These are phyloP conservation scores for Drosophila paranaensis DNA, from an alignment of 2,888 invertebrate species.

Conservation along the genomic window DNA sequence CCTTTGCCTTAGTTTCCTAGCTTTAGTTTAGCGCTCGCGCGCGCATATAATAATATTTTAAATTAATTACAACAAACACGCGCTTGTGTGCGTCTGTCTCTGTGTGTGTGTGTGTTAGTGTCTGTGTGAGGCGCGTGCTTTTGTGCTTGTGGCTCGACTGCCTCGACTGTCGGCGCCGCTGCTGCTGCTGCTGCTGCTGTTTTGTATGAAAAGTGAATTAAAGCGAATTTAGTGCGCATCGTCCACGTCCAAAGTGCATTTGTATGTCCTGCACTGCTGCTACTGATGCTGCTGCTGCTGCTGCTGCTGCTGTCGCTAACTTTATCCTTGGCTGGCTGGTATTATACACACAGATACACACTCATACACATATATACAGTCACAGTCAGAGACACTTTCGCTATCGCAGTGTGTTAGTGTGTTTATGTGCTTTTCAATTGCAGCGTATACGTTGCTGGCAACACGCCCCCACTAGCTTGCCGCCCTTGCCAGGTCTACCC, in stretches of 20 bases:
- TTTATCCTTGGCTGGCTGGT: slow-evolving; percentile 69
- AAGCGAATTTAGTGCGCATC: slow-evolving; percentile 80
- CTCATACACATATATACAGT: slow-evolving; percentile 15
- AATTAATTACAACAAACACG: slow-evolving; percentile 82
- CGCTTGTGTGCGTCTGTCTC: slow-evolving; percentile 7
- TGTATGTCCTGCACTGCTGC: slow-evolving; percentile 63
- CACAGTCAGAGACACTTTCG: slow-evolving; percentile 65
- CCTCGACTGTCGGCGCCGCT: slow-evolving; percentile 20
- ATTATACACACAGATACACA: slow-evolving; percentile 21
- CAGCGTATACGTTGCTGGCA: slow-evolving; percentile 48
- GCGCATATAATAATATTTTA: slow-evolving; percentile 82
- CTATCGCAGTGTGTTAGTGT: slow-evolving; percentile 76
- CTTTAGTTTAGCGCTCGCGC: slow-evolving; percentile 76
- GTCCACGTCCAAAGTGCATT: slow-evolving; percentile 79
- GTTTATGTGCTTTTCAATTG: slow-evolving; percentile 72
- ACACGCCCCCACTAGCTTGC: neutral
- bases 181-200: slow-evolving; percentile 43
- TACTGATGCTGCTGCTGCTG: slow-evolving; percentile 16
- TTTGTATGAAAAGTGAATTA: slow-evolving; percentile 81
- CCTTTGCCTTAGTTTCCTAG: slow-evolving; percentile 48
- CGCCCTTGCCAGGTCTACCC: neutral
- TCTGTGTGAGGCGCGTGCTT: slow-evolving; percentile 62
- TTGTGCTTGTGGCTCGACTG: slow-evolving; percentile 52
- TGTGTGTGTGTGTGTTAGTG: slow-evolving; percentile 15
- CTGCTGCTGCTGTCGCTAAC: slow-evolving; percentile 51